phyloP scores from a whole-genome alignment of 2,888 invertebrate genomes.

The Phortica magna region DNA sequence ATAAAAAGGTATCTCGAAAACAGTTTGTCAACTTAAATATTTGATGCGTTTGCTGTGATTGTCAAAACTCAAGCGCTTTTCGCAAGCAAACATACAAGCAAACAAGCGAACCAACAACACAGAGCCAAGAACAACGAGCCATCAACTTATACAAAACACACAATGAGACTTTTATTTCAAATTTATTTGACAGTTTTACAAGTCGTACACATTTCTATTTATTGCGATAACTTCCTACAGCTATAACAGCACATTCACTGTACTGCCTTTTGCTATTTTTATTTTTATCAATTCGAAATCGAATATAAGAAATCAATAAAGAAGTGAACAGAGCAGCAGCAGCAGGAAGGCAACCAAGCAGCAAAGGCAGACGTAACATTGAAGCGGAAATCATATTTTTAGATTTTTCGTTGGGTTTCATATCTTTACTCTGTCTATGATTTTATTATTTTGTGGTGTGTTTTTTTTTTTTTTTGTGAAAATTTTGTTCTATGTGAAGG shows the following conservation, averaged over 20 bases:
- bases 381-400: constrained; percentile 34
- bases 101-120: not conserved
- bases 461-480: constrained; percentile 5
- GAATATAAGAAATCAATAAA: constrained; percentile 30
- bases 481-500: not conserved
- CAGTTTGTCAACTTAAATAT: constrained; percentile 12
- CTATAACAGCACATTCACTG: not conserved
- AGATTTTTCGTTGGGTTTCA: constrained; percentile 21
- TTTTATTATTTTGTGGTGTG: constrained; percentile 14
- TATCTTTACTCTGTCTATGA: not conserved
- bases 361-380: not conserved
- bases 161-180: constrained; percentile 27
- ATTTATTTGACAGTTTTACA: constrained; percentile 33
- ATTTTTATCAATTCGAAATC: not conserved
- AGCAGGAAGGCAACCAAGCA: not conserved
- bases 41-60: not conserved
- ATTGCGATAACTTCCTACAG: constrained; percentile 15
- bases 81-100: not conserved
- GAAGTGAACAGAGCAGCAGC: not conserved
- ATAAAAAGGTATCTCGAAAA: constrained; percentile 3
- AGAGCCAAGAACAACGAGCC: not conserved
- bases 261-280: not conserved
- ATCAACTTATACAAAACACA: not conserved
- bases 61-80: not conserved
- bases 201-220: constrained; percentile 25